Evolutionary conservation across 2,797 vertebrate genomes (phyloP).

Genomic region (Sebastes reedi): DNA sequence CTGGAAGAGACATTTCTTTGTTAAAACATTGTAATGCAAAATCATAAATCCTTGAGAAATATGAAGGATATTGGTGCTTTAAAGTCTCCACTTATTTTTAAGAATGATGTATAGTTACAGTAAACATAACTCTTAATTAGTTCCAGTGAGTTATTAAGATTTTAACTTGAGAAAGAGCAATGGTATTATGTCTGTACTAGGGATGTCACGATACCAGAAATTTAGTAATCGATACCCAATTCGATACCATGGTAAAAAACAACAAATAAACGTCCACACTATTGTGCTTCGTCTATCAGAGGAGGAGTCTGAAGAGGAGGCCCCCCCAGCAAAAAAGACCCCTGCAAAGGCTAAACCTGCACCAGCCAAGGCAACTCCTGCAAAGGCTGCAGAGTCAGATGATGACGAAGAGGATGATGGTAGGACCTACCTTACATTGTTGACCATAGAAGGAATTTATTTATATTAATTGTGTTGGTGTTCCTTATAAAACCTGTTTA

Average conservation of each 20-base stretch:
- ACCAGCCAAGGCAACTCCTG: constrained; percentile 66
- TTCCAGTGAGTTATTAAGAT: neutral
- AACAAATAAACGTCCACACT: too few relatives aligned
- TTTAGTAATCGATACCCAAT: neutral
- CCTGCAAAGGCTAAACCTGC: constrained; percentile 66
- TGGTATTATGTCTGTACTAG: neutral
- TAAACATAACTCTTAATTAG: neutral
- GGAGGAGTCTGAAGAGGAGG: constrained; percentile 83
- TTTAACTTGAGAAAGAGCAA: neutral
- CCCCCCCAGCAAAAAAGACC: constrained; percentile 79
- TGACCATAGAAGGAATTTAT: neutral
- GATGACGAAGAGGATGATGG: constrained; percentile 76
- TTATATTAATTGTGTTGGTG: neutral
- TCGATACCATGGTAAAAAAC: neutral
- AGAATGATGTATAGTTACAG: neutral
- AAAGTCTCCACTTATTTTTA: neutral
- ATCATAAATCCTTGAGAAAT: neutral
- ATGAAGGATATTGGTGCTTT: neutral
- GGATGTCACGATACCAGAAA: neutral
- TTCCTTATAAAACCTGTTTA: neutral
- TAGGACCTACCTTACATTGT: neutral
- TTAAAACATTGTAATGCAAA: neutral
- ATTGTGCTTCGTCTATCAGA: constrained; percentile 27
- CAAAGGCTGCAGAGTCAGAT: constrained; percentile 81
- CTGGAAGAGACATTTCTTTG: neutral